A percentile compares a stretch with the other conserved stretches of the same genome.
These are phyloP conservation scores for Cylindroiulus punctatus DNA, from an alignment of 2,888 invertebrate genomes.

Conservation along the genomic window DNA sequence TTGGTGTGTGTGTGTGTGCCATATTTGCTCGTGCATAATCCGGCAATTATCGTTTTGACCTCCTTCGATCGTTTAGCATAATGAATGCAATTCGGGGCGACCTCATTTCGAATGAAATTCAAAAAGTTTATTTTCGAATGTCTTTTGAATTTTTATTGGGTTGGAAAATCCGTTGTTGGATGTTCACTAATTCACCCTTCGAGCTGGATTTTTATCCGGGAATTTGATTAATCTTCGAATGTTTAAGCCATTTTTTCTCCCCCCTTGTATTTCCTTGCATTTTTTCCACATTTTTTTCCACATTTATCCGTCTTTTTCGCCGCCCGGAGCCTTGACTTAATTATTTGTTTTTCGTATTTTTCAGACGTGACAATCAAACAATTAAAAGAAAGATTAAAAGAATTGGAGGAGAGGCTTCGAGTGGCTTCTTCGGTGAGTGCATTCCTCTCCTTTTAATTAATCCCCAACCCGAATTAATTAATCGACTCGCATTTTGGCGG, in stretches of 20 bases:
- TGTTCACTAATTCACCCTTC: not conserved
- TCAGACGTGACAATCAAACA: conserved; percentile 69
- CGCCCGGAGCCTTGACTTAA: not conserved
- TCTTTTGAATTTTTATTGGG: not conserved
- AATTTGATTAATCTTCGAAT: conserved; percentile 7
- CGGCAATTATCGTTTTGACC: conserved; percentile 22
- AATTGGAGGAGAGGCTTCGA: conserved; percentile 68
- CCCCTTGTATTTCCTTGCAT: too few species aligned
- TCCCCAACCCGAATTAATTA: not conserved
- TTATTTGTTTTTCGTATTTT: conserved; percentile 54
- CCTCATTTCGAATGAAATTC: conserved; percentile 8
- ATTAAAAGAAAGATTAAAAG: conserved; percentile 68
- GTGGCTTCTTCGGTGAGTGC: conserved; percentile 62
- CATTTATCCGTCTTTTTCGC: not conserved
- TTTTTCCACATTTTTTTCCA: too few species aligned
- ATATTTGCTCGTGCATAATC: conserved; percentile 11
- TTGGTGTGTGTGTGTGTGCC: not conserved
- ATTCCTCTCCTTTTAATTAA: conserved; percentile 12
- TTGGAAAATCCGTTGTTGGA: conserved; percentile 7
- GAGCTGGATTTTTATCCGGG: not conserved
- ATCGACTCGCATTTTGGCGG: not conserved
- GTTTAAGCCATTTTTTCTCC: not conserved
- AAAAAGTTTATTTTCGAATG: not conserved
- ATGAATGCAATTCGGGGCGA: not conserved
- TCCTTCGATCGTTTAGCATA: conserved; percentile 1